phyloP scores from a whole-genome alignment of 2,888 invertebrate species.

The Lottia gigantea region DNA sequence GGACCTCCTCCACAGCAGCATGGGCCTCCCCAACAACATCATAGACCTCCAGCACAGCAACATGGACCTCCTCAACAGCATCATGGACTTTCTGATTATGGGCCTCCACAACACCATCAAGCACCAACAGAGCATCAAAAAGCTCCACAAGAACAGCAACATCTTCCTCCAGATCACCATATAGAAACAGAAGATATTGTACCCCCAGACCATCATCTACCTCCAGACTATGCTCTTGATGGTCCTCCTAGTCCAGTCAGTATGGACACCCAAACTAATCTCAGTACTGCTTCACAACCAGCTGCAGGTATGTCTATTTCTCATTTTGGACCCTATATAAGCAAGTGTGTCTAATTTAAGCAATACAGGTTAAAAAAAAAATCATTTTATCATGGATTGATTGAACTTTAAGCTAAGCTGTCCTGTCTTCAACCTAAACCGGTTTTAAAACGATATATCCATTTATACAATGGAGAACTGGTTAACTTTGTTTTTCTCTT shows the following conservation, averaged over 20 bases:
- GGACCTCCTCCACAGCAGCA: not conserved
- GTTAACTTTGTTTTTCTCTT: too few species aligned
- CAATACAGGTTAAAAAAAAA: too few species aligned
- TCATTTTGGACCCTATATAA: not conserved
- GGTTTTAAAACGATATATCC: too few species aligned
- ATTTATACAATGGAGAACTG: too few species aligned
- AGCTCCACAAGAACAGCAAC: not conserved
- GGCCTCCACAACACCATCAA: not conserved
- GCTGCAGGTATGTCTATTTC: not conserved
- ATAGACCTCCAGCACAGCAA: not conserved
- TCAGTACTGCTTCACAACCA: not conserved
- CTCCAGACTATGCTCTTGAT: not conserved
- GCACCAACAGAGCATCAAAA: not conserved
- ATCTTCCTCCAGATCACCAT: constrained; percentile 1
- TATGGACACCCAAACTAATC: not conserved
- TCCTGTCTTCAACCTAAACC: too few species aligned
- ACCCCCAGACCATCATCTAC: not conserved
- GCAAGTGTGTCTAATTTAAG: too few species aligned
- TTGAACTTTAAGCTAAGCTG: too few species aligned
- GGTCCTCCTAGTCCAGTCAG: not conserved
- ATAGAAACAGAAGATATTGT: not conserved
- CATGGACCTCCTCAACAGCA: not conserved
- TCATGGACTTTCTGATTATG: too few species aligned
- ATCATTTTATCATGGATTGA: too few species aligned
- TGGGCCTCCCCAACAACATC: not conserved